phyloP scores from a whole-genome alignment of 2,888 invertebrate species.

The Vanessa cardui region DNA sequence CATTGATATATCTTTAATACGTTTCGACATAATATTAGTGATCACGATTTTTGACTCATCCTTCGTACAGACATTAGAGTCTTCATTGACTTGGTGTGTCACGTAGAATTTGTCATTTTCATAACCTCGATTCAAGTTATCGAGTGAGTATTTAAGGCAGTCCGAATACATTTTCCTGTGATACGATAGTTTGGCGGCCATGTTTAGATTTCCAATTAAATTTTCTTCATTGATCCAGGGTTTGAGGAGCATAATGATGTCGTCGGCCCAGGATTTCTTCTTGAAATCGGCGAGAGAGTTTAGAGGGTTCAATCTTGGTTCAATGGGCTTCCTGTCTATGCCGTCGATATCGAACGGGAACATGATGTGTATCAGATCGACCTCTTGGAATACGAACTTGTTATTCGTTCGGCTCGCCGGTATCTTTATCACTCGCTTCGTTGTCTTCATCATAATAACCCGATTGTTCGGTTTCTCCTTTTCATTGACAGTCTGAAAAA shows the following conservation, averaged over 20 bases:
- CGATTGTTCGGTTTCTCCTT: constrained; percentile 83
- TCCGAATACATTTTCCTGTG: constrained; percentile 63
- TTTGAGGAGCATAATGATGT: constrained; percentile 62
- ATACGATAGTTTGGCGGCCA: constrained; percentile 72
- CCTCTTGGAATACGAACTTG: constrained; percentile 69
- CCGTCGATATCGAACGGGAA: constrained; percentile 67
- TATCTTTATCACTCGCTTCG: constrained; percentile 87
- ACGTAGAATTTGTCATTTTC: constrained; percentile 53
- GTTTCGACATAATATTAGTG: constrained; percentile 64
- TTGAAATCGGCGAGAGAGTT: constrained; percentile 62
- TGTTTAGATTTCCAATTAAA: constrained; percentile 60
- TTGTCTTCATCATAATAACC: constrained; percentile 87
- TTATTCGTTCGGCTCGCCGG: constrained; percentile 74
- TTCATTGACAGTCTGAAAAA: constrained; percentile 74
- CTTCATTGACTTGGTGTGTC: constrained; percentile 55
- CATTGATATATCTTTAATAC: constrained; percentile 71
- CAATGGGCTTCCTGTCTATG: constrained; percentile 59
- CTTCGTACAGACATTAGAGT: constrained; percentile 47
- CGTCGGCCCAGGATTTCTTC: constrained; percentile 70
- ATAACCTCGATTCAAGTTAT: constrained; percentile 56
- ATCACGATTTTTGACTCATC: constrained; percentile 64
- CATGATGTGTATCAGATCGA: constrained; percentile 71
- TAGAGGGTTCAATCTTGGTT: constrained; percentile 61
- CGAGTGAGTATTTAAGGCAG: constrained; percentile 61
- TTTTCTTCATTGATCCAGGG: constrained; percentile 66